Evolutionary conservation across 2,113 vertebrate species (phyloP).

Genomic region (Arothron firmamentum): DNA sequence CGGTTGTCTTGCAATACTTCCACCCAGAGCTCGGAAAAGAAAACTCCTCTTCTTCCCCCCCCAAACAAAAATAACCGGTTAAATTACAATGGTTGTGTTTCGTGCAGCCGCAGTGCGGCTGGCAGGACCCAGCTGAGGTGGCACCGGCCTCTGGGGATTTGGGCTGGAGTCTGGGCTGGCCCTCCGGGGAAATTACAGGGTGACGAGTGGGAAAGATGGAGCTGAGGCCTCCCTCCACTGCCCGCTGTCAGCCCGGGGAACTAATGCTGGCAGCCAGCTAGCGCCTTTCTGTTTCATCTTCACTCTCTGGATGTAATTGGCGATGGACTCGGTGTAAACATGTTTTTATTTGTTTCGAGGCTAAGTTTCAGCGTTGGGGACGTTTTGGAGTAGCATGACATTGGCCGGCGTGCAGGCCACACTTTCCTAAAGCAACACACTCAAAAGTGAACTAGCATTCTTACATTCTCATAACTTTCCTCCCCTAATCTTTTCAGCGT

Average conservation of each 20-base stretch:
- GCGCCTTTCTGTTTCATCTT: slow-evolving; percentile 46
- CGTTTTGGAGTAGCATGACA: slow-evolving; percentile 10
- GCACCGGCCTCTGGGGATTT: slow-evolving; percentile 61
- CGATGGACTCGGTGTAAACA: slow-evolving; percentile 42
- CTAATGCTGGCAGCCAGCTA: slow-evolving; percentile 38
- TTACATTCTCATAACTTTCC: slow-evolving; percentile 22
- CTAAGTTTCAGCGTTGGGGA: slow-evolving; percentile 34
- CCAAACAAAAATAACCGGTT: slow-evolving; percentile 72
- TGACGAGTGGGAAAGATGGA: slow-evolving; percentile 29
- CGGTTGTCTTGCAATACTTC: slow-evolving; percentile 63
- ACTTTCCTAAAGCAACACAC: too few species aligned
- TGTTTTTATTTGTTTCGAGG: slow-evolving; percentile 39
- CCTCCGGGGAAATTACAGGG: slow-evolving; percentile 72
- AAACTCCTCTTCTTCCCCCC: slow-evolving; percentile 32
- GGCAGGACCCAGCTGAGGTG: slow-evolving; percentile 70
- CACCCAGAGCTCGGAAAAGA: slow-evolving; percentile 40
- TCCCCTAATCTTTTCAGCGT: slow-evolving; percentile 42
- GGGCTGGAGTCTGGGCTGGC: slow-evolving; percentile 52
- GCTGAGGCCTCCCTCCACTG: slow-evolving; percentile 38
- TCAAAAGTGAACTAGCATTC: too few species aligned
- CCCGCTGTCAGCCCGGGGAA: slow-evolving; percentile 39
- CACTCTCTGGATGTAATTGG: slow-evolving; percentile 48
- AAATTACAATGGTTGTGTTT: slow-evolving; percentile 72
- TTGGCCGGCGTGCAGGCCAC: slow-evolving; percentile 2
- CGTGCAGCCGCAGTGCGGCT: slow-evolving; percentile 55